Conservation (phyloP, 1,140 invertebrate genomes). For the Copidosoma floridanum region DNA sequence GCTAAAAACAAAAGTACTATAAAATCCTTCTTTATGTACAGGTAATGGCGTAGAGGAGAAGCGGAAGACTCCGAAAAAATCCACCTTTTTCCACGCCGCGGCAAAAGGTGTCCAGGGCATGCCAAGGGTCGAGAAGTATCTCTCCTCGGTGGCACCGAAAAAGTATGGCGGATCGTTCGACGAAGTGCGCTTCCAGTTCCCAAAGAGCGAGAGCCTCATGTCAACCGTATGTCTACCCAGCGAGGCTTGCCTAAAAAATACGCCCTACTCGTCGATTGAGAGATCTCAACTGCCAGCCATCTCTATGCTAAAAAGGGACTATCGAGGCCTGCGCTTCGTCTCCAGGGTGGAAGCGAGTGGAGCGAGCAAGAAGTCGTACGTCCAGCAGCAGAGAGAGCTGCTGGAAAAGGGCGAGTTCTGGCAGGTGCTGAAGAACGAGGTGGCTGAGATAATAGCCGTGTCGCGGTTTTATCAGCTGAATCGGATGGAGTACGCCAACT, state of each 20-base stretch:
- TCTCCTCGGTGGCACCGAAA: background rate
- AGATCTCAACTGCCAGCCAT: constrained; percentile 1
- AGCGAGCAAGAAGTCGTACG: too few relatives aligned
- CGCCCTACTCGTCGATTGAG: background rate
- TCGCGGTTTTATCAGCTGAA: background rate
- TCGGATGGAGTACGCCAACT: constrained; percentile 1
- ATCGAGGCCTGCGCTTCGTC: constrained; percentile 3
- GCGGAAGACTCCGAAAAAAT: background rate
- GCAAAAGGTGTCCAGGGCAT: background rate
- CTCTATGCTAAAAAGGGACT: constrained; percentile 4
- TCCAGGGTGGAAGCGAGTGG: background rate
- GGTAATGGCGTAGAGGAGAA: background rate
- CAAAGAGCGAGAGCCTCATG: background rate
- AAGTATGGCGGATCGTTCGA: constrained; percentile 10
- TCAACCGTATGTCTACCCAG: background rate
- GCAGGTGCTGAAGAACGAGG: constrained; percentile 4
- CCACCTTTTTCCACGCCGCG: background rate
- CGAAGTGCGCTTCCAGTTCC: background rate
- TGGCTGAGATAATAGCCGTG: constrained; percentile 6
- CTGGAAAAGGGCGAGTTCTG: constrained; percentile 16
- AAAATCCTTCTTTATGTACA: too few relatives aligned
- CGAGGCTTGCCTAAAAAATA: background rate
- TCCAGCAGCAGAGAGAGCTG: background rate
- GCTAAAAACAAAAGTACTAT: background rate
- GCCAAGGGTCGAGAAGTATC: background rate